Evolutionary conservation across 1,140 invertebrate species (phyloP), one percentile per base, ranked within the genome.

Genomic region (Oedothorax gibbosus): DNA sequence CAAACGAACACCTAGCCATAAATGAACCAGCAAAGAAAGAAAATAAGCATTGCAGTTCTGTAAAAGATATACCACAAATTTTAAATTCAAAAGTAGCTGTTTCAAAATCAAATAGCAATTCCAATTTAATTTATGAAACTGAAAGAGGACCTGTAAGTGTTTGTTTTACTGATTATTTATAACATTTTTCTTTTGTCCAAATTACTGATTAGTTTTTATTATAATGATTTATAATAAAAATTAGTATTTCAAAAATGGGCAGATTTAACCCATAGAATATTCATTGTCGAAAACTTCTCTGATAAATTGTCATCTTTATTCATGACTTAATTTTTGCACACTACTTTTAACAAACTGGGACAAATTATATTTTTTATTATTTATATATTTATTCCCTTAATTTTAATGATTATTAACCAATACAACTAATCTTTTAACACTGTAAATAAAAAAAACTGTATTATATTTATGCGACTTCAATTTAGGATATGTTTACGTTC

Each of bases 81-180:
- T 49, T 50, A 5, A 9, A 18, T 15, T 53, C 51, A 51, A 18
- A 54, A 18, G 11, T 18, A 71, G 20, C 49, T 53, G 50, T 53
- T 53, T 51, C 20, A 53, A 53, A 53, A 51, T 12, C 10, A 71
- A 51, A 18, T 71, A 7, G 54, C n/a, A 7, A 71, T 9, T 18
- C 51, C 18, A 21, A 7, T n/a, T 51, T 53, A 11, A n/a, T 15
- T 6, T 18, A n/a, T 20, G n/a, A 18, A 53, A 71, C n/a, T 53
- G 50, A 53, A 15, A 18, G 5, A n/a, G n/a, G 7, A 54, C 10
- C n/a, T 71, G 69, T 71, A 71, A 71, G 69, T 71, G 15, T 71
- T 15, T 53, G 10, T 71, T 49, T 15, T 8, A 1, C 20, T 71
- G 8, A 71, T 10, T 71, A 14, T 11, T 71, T 71, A n/a, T 53